These are phyloP conservation scores for Drosophila anceps DNA, from an alignment of 2,888 invertebrate species.

Conservation along the genomic window DNA sequence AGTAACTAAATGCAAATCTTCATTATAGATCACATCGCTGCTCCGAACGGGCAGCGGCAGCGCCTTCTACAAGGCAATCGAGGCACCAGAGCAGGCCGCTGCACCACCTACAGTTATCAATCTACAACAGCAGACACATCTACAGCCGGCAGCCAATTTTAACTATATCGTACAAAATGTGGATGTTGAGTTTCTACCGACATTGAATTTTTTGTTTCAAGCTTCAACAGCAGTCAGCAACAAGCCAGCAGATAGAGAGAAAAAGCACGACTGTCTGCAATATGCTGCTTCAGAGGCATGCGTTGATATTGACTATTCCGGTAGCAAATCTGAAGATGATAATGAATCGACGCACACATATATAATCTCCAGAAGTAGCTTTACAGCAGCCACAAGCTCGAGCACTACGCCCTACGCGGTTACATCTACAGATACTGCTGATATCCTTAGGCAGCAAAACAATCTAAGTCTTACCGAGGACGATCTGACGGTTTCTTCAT, in stretches of 20 bases:
- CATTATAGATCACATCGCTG: constrained; percentile 83
- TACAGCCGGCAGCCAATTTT: constrained; percentile 3
- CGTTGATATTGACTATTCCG: constrained; percentile 35
- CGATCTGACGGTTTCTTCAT: constrained; percentile 69
- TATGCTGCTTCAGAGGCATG: constrained; percentile 48
- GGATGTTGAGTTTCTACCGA: constrained; percentile 81
- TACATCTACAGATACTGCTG: constrained; percentile 68
- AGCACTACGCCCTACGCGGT: constrained; percentile 71
- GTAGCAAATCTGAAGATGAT: constrained; percentile 18
- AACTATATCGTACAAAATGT: constrained; percentile 47
- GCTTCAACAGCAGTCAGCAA: constrained; percentile 1
- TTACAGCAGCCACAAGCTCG: constrained; percentile 52
- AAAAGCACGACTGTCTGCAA: constrained; percentile 26
- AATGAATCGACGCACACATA: constrained; percentile 74
- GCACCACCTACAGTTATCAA: background rate
- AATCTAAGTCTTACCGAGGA: constrained; percentile 73
- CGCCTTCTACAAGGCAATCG: constrained; percentile 66
- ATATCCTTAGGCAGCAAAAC: constrained; percentile 70
- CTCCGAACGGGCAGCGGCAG: constrained; percentile 82
- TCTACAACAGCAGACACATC: constrained; percentile 22
- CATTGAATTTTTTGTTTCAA: constrained; percentile 78
- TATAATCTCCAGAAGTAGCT: constrained; percentile 72
- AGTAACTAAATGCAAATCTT: constrained; percentile 1
- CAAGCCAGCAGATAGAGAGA: constrained; percentile 6
- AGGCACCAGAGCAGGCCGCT: constrained; percentile 53